Percentiles rank a stretch among this genome's conserved stretches.
phyloP scores from a whole-genome alignment of 1,140 invertebrate species.

The Zaprionus ghesquierei region DNA sequence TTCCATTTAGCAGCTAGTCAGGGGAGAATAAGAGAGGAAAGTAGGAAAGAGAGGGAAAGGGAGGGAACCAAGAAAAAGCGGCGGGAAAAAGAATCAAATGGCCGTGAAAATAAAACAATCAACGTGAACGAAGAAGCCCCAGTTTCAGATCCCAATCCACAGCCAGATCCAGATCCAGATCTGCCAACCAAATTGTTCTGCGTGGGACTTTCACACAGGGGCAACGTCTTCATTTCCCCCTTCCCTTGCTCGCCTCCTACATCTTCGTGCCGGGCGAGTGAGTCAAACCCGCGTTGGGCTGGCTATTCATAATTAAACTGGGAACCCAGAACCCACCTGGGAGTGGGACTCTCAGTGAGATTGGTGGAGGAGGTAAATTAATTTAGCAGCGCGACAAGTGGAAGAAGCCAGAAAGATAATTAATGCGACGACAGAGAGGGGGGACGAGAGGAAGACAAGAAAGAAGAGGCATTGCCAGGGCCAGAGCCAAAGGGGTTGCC shows the following conservation, averaged over 20 bases:
- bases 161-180: slow-evolving; percentile 18
- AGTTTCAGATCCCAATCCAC: background rate
- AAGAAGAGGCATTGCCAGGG: too few relatives aligned
- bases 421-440: slow-evolving; percentile 52
- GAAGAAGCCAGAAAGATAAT: slow-evolving; percentile 51
- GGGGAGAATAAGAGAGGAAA: background rate
- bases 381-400: slow-evolving; percentile 58
- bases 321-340: slow-evolving; percentile 18
- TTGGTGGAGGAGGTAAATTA: slow-evolving; percentile 51
- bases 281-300: slow-evolving; percentile 24
- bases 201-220: slow-evolving; percentile 71
- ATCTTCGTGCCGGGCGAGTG: slow-evolving; percentile 22
- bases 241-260: background rate
- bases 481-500: slow-evolving; percentile 42
- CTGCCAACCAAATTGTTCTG: slow-evolving; percentile 21
- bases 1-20: slow-evolving; percentile 4
- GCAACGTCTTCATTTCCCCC: slow-evolving; percentile 10
- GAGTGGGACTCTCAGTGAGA: slow-evolving; percentile 7
- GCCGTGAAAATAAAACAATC: slow-evolving; percentile 39
- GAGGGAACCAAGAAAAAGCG: background rate
- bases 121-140: background rate
- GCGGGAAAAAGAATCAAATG: slow-evolving; percentile 14
- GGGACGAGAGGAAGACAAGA: background rate
- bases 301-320: slow-evolving; percentile 71
- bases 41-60: background rate